phyloP scores from a whole-genome alignment of 1,140 invertebrate species.

The Euura saliciscinereae region DNA sequence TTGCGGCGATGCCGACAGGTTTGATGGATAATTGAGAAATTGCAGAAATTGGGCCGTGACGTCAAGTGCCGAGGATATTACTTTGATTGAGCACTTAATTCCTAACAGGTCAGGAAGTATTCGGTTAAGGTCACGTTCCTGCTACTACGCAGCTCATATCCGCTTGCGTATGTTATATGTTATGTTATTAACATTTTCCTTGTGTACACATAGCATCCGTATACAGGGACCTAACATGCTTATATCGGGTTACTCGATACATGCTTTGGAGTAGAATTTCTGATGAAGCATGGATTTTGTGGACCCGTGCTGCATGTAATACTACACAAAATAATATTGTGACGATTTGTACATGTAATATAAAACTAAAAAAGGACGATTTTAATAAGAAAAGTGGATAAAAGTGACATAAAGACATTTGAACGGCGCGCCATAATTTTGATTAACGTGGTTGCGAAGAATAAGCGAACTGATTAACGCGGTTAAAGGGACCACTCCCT shows the following conservation, averaged over 20 bases:
- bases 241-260: background rate
- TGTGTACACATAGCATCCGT: background rate
- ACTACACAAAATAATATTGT: no score
- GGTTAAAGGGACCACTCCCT: no score
- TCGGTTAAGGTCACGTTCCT: conserved; percentile 34
- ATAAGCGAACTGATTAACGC: no score
- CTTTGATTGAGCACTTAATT: conserved; percentile 48
- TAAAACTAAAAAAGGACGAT: no score
- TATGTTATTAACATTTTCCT: background rate
- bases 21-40: conserved; percentile 57
- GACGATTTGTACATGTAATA: no score
- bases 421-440: no score
- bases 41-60: conserved; percentile 29
- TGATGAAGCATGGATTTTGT: no score
- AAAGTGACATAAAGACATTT: no score
- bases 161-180: background rate
- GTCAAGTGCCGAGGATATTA: conserved; percentile 45
- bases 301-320: no score
- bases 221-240: background rate
- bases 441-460: no score
- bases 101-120: conserved; percentile 19
- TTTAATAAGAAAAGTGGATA: no score
- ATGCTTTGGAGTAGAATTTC: no score
- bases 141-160: background rate
- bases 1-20: conserved; percentile 44